Evolutionary conservation across 1,140 invertebrate genomes (phyloP), one percentile per base, ranked within the genome.

Genomic region (Nasonia vitripennis): DNA sequence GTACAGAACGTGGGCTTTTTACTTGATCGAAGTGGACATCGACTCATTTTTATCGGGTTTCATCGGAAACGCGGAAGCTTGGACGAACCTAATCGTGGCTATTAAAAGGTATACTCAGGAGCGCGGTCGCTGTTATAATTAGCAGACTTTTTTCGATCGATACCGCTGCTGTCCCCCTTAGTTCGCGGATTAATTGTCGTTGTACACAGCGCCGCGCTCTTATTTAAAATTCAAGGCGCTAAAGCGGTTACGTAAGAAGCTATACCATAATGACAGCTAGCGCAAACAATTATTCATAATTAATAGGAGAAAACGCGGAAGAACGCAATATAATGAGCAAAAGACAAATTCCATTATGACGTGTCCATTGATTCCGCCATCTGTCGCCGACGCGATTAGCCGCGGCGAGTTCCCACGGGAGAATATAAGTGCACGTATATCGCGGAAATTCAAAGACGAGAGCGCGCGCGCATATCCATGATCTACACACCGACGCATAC

Each of bases 321-420:
- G 41, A 7, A 10, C 0, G 11, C 9, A 45, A 9, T 45, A 62
- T 62, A 62, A 62, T n/a, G 17, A n/a, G n/a, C 4, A 62, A 62
- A 62, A 62, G 17, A n/a, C 20, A 62, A 62, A 62, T 62, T 62
- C 55, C 20, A 62, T 62, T 62, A 62, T 55, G 51, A 55, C 55
- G 17, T 27, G 27, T 62, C 55, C 55, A 71, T 71, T 71, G 27
- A 31, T 27, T 34, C 27, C 23, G 68, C 68, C 68, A 75, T 75
- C 74, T 75, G 74, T 34, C 11, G 37, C 11, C 62, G 82, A 12
- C 62, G 80, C 74, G 27, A 86, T 86, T 78, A 73, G 80, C 48
- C 31, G 1, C 31, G 55, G n/a, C 17, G 68, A 10, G 31, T 71
- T 71, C 27, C 68, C 68, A 71, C 68, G 68, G 27, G 11, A 71